phyloP scores from a whole-genome alignment of 2,888 invertebrate genomes.

The Rhamnusium bicolor region DNA sequence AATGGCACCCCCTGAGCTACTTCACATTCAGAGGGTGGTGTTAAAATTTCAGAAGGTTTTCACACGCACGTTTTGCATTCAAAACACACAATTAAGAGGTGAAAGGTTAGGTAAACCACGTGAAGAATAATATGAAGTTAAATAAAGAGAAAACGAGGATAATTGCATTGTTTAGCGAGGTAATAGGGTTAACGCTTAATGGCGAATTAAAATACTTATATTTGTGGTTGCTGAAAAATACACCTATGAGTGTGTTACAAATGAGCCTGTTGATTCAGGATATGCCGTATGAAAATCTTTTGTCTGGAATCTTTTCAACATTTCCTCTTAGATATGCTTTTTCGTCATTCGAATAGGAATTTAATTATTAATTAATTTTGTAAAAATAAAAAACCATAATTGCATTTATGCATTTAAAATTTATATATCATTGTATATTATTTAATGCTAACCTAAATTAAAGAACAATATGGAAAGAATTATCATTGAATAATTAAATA shows the following conservation, averaged over 20 bases:
- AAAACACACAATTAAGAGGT: slow-evolving; percentile 32
- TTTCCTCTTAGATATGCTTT: too few relatives aligned
- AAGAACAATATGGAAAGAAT: too few relatives aligned
- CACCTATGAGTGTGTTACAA: slow-evolving; percentile 13
- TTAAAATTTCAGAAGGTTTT: slow-evolving; percentile 55
- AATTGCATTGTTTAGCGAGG: slow-evolving; percentile 35
- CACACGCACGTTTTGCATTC: slow-evolving; percentile 42
- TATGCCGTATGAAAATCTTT: slow-evolving; percentile 4
- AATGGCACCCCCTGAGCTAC: slow-evolving; percentile 49
- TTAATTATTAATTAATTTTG: too few relatives aligned
- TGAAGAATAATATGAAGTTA: slow-evolving; percentile 40
- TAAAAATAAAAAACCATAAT: too few relatives aligned
- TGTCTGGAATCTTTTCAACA: background rate
- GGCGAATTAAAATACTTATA: slow-evolving; percentile 35
- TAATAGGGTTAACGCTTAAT: slow-evolving; percentile 35
- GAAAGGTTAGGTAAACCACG: slow-evolving; percentile 40
- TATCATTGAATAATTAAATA: too few relatives aligned
- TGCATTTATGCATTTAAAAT: too few relatives aligned
- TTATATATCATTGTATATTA: too few relatives aligned
- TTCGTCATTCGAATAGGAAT: too few relatives aligned
- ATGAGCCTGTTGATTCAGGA: slow-evolving; percentile 34
- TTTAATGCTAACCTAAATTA: too few relatives aligned
- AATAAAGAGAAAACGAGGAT: slow-evolving; percentile 38
- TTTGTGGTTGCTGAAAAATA: slow-evolving; percentile 31
- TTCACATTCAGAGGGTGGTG: slow-evolving; percentile 57